Conservation (phyloP, 1,140 invertebrate species). For the Teleogryllus occipitalis region DNA sequence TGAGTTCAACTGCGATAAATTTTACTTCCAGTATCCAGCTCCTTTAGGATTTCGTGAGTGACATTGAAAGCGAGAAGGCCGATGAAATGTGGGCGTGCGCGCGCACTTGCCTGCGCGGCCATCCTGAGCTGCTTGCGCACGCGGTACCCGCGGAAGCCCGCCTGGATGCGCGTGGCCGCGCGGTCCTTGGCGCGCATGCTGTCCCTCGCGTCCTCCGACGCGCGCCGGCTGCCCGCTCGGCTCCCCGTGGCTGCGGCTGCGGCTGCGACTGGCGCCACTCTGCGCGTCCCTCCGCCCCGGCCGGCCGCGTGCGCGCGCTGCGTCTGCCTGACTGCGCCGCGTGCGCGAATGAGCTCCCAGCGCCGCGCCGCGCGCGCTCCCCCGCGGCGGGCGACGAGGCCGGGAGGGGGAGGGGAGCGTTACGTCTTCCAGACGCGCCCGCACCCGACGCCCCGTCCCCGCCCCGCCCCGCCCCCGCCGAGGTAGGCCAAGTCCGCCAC, state of each 20-base stretch:
- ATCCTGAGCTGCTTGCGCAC: conserved; percentile 43
- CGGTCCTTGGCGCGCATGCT: conserved; percentile 31
- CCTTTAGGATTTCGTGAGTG: too few species aligned
- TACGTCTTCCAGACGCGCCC: too few species aligned
- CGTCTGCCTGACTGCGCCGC: background rate
- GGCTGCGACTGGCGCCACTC: too few species aligned
- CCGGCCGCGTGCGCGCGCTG: background rate
- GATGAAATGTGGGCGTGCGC: background rate
- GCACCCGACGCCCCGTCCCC: too few species aligned
- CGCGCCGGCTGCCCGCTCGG: background rate
- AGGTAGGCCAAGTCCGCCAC: too few species aligned
- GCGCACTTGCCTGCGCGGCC: background rate
- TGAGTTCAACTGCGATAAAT: too few species aligned
- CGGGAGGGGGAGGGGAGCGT: too few species aligned
- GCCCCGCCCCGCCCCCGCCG: too few species aligned
- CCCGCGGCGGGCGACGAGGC: too few species aligned
- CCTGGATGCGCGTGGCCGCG: conserved; percentile 67
- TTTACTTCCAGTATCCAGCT: too few species aligned
- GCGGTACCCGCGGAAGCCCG: conserved; percentile 60
- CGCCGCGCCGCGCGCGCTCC: too few species aligned
- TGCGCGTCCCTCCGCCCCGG: conserved; percentile 2
- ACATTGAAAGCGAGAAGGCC: too few species aligned
- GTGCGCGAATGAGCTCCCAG: background rate
- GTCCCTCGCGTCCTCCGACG: conserved; percentile 19
- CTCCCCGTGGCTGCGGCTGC: conserved; percentile 12